Base-by-base conservation (phyloP, 2,888 invertebrate species). In the Rotaria socialis region DNA sequence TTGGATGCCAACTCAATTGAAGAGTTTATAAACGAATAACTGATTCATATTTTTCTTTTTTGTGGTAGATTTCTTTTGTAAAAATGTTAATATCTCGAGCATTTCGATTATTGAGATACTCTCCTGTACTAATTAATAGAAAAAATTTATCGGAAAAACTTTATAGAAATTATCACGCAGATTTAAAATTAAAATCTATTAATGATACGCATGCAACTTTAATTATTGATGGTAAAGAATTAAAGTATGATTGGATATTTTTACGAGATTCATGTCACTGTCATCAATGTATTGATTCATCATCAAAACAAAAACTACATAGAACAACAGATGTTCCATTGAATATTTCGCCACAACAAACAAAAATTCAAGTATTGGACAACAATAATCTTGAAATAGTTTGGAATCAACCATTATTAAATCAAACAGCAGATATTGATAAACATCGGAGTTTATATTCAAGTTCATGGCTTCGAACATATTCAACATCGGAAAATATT, bases 211-310 rank as follows among this genome's bases (percentile, higher is more conserved):
- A 67, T 67, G 35, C 4, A 41, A 67, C 67, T 6, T 41, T 67
- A 35, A 2, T 67, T 27, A 67, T 67, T 6, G 19, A 67, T 67
- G 67, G 19, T 19, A 67, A 67, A 41, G 67, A 67, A 67, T 19
- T 11, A 1, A 67, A 35, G 35, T 67, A 35, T 19, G 67, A 67
- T 67, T 67, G 67, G 67, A 67, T 67, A 35, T 67, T 67, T 67
- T 41, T 67, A 67, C 35, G 67, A 67, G 67, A 67, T 67, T 67
- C 67, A 16, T 67, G 67, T 67, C 67, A 67, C 19, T 67, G 67
- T 67, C 2, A 35, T 19, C 67, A 67, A 67, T 67, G 67, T 19
- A 41, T 67, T 35, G 67, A 67, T 67, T 67, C 67, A 67, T 67
- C 67, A 27, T 35, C 67, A 6, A 35, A 35, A 67, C 67, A 67